A percentile compares a stretch with the other conserved stretches of the same genome.
These are phyloP conservation scores for Leptothorax acervorum DNA, from an alignment of 2,888 invertebrate species.

Conservation along the genomic window DNA sequence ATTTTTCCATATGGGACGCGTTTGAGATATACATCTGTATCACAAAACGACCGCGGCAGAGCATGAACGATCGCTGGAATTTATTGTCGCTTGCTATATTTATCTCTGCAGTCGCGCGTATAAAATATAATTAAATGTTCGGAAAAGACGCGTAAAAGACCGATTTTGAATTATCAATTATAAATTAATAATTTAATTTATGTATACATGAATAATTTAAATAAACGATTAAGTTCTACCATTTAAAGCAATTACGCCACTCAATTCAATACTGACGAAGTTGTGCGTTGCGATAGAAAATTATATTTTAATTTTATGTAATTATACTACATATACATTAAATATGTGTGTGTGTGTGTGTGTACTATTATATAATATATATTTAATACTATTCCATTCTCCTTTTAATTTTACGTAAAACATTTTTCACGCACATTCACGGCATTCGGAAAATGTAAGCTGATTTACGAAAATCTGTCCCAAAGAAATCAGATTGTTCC, in stretches of 20 bases:
- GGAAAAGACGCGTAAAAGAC: not conserved
- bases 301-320: conserved; percentile 20
- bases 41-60: not conserved
- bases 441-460: not conserved
- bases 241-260: not conserved
- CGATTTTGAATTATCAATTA: not conserved
- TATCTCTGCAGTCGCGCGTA: not conserved
- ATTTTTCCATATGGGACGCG: conserved; percentile 4
- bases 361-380: not conserved
- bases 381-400: not conserved
- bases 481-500: conserved; percentile 17
- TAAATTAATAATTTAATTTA: conserved; percentile 21
- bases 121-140: conserved; percentile 18
- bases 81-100: not conserved
- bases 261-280: not conserved
- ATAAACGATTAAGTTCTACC: not conserved
- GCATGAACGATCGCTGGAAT: not conserved
- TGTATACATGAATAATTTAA: conserved; percentile 5
- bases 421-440: not conserved
- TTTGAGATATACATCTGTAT: not conserved
- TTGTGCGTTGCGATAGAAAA: not conserved
- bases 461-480: conserved; percentile 11
- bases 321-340: not conserved
- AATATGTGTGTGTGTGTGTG: not conserved
- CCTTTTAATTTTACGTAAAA: not conserved